Conservation (phyloP, 2,113 vertebrate genomes). For the Aptenodytes patagonicus region DNA sequence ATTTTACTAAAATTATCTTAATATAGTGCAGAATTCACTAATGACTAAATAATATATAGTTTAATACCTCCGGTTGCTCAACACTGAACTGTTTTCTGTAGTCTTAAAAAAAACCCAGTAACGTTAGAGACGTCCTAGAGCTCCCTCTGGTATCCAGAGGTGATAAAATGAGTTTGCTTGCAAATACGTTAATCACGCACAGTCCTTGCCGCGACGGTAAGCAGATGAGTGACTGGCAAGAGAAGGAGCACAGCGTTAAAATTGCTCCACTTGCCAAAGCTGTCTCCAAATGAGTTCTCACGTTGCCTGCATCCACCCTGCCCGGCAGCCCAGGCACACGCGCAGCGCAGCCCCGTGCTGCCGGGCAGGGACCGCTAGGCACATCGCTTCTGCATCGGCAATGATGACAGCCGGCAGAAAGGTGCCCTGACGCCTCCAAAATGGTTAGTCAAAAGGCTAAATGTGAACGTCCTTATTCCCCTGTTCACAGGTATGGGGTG, state of each 20-base stretch:
- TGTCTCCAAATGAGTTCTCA: background rate
- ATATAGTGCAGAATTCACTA: background rate
- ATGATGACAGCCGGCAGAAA: background rate
- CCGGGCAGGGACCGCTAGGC: background rate
- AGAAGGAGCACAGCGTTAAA: background rate
- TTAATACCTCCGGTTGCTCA: background rate
- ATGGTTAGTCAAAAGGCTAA: background rate
- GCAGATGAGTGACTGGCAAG: background rate
- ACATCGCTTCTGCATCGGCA: background rate
- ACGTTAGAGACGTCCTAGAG: background rate
- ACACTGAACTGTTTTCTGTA: background rate
- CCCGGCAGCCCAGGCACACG: fast-evolving
- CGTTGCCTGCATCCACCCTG: background rate
- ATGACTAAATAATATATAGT: background rate
- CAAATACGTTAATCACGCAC: background rate
- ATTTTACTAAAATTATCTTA: background rate
- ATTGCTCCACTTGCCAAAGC: background rate
- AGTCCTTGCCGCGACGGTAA: background rate
- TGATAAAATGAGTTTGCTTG: background rate
- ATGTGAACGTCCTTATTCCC: fast-evolving
- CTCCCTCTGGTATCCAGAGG: background rate
- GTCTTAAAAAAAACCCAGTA: background rate
- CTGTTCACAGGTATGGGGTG: background rate
- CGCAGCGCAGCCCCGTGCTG: background rate
- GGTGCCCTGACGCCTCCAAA: background rate